Percentiles rank a stretch among this genome's conserved stretches.
phyloP scores from a whole-genome alignment of 2,113 vertebrate genomes.

The Henicopernis longicauda region DNA sequence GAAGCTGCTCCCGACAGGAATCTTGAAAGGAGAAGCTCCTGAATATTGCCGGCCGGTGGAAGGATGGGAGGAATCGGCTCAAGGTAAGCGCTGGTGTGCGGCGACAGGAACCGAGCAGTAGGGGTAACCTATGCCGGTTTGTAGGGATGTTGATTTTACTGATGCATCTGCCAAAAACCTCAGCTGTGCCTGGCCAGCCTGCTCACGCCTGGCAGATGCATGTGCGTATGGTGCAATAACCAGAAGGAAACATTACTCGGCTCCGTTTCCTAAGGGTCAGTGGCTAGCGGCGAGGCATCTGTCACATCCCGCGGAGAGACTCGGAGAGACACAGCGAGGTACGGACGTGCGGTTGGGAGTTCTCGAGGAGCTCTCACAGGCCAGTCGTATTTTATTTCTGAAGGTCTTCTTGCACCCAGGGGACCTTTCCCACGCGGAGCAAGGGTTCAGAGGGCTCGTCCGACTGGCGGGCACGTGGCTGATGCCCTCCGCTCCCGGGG shows the following conservation, averaged over 20 bases:
- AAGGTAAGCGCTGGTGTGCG: not conserved
- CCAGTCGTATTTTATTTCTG: not conserved
- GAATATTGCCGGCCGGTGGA: not conserved
- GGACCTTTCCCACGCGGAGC: not conserved
- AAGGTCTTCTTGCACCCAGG: accelerated
- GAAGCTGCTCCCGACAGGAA: not conserved
- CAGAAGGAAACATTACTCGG: not conserved
- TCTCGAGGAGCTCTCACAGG: not conserved
- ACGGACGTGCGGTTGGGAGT: not conserved
- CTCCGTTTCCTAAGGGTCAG: accelerated
- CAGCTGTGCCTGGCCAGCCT: not conserved
- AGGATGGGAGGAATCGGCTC: not conserved
- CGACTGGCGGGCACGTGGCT: not conserved
- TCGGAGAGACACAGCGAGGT: accelerated
- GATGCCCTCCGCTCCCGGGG: accelerated
- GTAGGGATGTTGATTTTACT: not conserved
- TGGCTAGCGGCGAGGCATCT: accelerated
- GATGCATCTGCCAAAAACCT: not conserved
- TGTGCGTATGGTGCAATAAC: not conserved
- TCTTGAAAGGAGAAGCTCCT: not conserved
- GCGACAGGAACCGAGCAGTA: accelerated
- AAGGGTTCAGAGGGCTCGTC: not conserved
- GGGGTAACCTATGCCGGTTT: accelerated
- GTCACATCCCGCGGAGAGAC: accelerated
- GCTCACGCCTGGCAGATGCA: not conserved